Evolutionary conservation across 2,888 invertebrate species (phyloP), one percentile per base, ranked within the genome.

Genomic region (Mechanitis mazaeus): DNA sequence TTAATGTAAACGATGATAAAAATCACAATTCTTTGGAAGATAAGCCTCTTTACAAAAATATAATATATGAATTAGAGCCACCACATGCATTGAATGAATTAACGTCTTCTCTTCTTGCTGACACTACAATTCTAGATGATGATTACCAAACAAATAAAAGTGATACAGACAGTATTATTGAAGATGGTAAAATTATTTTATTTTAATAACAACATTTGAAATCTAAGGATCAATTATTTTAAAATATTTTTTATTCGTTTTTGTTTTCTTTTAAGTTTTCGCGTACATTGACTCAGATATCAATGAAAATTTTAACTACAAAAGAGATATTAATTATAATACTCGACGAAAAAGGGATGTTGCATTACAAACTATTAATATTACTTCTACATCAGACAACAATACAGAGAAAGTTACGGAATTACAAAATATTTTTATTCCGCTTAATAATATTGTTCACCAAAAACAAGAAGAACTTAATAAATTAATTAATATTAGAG

Each of bases 401-500:
- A 38, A 45, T 6, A 59, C 47, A 9, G 56, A 58, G 11, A 42
- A 47, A 54, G 38, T 59, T 5, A 31, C 31, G 33, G 42, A 63
- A 2, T 42, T 63, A 56, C 54, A 63, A 9, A 57, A 55, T 56
- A 28, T 65, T 38, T 64, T 60, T 31, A 31, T 66, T 35, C 80
- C 83, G 35, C 60, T 87, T 45, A 72, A 66, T 33, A 75, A 73
- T 64, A 72, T 85, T 0, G 79, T 85, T 38, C 66, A 68, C 33
- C 74, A 77, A 9, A 85, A 81, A 68, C 65, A 77, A 62, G 75
- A 70, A 55, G 85, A 87, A 73, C 66, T 84, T 11, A 68, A 75
- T 50, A 74, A 77, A 59, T 70, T 87, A 20, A 58, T 71, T 20
- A 66, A 65, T 35, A 75, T 87, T 3, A 80, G 70, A 71, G 70